These are phyloP conservation scores for Machaerirhynchus nigripectus DNA, from an alignment of 2,113 vertebrate species.

Conservation along the genomic window DNA sequence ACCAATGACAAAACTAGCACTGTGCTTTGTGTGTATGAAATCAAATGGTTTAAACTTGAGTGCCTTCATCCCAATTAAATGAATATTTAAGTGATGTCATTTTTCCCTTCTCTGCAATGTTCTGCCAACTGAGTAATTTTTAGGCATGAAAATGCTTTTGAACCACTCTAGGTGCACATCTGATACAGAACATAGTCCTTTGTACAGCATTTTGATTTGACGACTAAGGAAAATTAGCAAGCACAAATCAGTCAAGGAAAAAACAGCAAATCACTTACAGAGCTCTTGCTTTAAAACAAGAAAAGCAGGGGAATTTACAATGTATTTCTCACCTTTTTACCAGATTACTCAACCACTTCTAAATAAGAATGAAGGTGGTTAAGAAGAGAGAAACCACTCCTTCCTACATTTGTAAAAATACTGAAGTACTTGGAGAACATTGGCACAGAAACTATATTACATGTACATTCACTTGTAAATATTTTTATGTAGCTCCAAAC, in stretches of 20 bases:
- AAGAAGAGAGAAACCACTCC: conserved; percentile 1
- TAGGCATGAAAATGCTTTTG: neutral
- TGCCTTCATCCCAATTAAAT: neutral
- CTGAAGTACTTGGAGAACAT: neutral
- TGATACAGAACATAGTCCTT: neutral
- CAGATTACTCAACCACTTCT: neutral
- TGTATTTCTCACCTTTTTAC: neutral
- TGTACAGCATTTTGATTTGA: neutral
- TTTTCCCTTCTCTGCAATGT: neutral
- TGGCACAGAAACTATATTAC: neutral
- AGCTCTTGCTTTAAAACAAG: neutral
- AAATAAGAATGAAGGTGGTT: neutral
- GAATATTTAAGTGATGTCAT: neutral
- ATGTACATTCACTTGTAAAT: conserved; percentile 33
- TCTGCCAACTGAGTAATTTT: neutral
- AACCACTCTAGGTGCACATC: neutral
- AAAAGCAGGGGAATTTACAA: neutral
- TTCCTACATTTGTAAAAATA: neutral
- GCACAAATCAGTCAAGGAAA: neutral
- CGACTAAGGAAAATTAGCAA: neutral
- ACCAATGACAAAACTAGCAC: neutral
- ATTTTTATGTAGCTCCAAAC: conserved; percentile 8
- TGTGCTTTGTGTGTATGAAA: neutral
- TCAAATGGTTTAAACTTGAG: neutral
- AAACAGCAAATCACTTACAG: neutral